Base-by-base conservation (phyloP, 2,888 invertebrate genomes). In the Tipula vernalis region DNA sequence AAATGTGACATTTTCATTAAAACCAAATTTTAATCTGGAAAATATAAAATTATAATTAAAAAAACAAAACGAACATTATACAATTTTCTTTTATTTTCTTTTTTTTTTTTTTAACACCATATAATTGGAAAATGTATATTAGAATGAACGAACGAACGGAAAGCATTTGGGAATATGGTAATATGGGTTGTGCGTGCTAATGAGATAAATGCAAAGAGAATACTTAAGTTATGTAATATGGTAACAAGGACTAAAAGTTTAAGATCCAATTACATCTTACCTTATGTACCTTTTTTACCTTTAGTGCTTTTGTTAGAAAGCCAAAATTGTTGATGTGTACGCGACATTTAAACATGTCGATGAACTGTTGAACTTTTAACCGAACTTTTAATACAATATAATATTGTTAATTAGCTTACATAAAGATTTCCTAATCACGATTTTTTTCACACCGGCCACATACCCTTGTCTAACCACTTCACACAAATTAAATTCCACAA, bases 31-130 rank as follows among this genome's bases (percentile, higher is more conserved):
- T 71, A 71, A 71, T 71, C 71, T 71, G 71, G 28, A 71, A 71
- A 71, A 71, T 71, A 71, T 71, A 71, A 71, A 71, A 71, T 71
- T 71, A 71, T 71, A 71, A 71, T 71, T 71, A 71, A 71, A 71
- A 15, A 51, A 51, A 15, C 5, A 15, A 12, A 44, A 44, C 10
- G 51, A 51, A n/a, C n/a, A 51, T 51, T 13, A 71, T 71, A 71
- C 51, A 57, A 57, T 57, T 57, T 57, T 57, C 51, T 57, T 57
- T 57, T 57, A 57, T 57, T 57, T 57, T 15, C 28, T 15, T 57
- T 15, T 44, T 44, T 57, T 15, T 44, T 44, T 39, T 51, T 18
- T 71, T 71, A 71, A 71, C 71, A 28, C 71, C 71, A 71, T 71
- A 13, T 71, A 71, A 71, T 71, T 28, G 71, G 71, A 28, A 71